Base-by-base conservation (phyloP, 2,113 vertebrate genomes). In the Oryzias curvinotus region DNA sequence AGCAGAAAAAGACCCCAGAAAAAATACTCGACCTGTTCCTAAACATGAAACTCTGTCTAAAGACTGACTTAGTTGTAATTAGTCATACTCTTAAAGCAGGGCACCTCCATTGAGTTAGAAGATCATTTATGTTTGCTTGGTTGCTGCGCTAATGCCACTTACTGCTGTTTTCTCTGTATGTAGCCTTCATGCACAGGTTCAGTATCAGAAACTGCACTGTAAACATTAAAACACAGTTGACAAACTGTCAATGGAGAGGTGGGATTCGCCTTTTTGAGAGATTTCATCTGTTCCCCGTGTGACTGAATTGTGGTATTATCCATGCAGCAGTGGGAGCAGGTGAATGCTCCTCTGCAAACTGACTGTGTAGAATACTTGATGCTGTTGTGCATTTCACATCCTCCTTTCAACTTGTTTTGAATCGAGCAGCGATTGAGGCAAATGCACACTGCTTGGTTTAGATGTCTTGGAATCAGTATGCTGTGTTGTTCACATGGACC, bases 1-100 rank as follows among this genome's bases (percentile, higher is more conserved):
- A 64, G 68, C 80, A 77, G 75, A 75, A 51, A 47, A 63, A 46
- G 43, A 63, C 84, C 78, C 66, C 52, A 46, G 80, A 75, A 83
- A 73, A 83, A 84, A 81, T 18, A 77, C 68, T 71, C 5, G 23
- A 7, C 15, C 51, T 65, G 56, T 69, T 71, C 41, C 44, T 46
- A n/a, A 25, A 62, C 57, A 72, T 61, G 57, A 57, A 16, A 36
- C 57, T 62, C 17, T 8, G 10, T 66, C 54, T 58, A 14, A 72
- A 45, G 51, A n/a, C 16, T 1, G 14, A 53, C 7, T 28, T 61
- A 16, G 8, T 28, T 4, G 2, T 75, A 63, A 49, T 25, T 61
- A 17, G 53, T 58, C 30, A 13, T 5, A 17, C 51, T 30, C n/a
- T 52, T 46, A 19, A 56, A 70, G 28, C 54, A 18, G 53, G 28